Evolutionary conservation across 2,113 vertebrate species (phyloP).

Genomic region (Verasper variegatus): DNA sequence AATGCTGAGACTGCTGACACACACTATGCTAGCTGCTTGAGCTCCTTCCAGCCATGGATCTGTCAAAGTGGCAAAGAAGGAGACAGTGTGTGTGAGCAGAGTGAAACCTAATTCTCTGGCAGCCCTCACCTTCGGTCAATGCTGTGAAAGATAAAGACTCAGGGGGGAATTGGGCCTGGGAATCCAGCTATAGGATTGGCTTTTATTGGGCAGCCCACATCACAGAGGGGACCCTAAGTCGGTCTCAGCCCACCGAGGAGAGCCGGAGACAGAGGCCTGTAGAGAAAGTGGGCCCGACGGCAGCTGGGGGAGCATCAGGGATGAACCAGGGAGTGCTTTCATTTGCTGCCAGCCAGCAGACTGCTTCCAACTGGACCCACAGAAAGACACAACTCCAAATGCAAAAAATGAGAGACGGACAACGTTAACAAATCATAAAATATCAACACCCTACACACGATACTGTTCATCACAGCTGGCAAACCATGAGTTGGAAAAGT

Average conservation of each 20-base stretch:
- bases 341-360: slow-evolving; percentile 72
- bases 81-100: slow-evolving; percentile 46
- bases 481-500: not conserved
- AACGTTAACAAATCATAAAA: slow-evolving; percentile 26
- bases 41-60: slow-evolving; percentile 24
- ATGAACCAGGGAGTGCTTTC: slow-evolving; percentile 69
- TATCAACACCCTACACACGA: not conserved
- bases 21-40: slow-evolving; percentile 16
- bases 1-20: slow-evolving; percentile 22
- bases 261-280: slow-evolving; percentile 62
- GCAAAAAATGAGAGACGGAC: slow-evolving; percentile 18
- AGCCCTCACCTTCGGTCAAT: slow-evolving; percentile 48
- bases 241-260: slow-evolving; percentile 68
- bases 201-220: slow-evolving; percentile 69
- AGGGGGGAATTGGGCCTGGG: slow-evolving; percentile 60
- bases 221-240: slow-evolving; percentile 73
- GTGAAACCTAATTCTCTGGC: slow-evolving; percentile 62
- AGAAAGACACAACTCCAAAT: slow-evolving; percentile 50
- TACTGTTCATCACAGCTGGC: not conserved
- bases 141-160: slow-evolving; percentile 70
- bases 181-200: slow-evolving; percentile 57
- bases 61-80: slow-evolving; percentile 23
- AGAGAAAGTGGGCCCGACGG: slow-evolving; percentile 55
- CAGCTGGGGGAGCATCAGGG: slow-evolving; percentile 60
- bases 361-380: slow-evolving; percentile 68